Conservation (phyloP, 1,140 invertebrate species). For the Drosophila eugracilis region DNA sequence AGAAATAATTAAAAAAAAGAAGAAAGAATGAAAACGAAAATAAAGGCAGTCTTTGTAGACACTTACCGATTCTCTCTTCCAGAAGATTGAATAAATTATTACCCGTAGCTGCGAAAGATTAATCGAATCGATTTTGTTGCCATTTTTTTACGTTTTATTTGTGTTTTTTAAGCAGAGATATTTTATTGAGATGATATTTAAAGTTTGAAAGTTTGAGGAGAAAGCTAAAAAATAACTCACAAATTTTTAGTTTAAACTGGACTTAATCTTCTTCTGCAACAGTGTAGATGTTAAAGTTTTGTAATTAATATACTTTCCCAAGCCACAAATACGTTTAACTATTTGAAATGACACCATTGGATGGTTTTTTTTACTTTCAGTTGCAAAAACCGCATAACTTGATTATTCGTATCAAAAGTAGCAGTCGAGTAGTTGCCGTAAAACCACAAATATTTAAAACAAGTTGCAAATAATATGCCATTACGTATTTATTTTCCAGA, state of each 20-base stretch:
- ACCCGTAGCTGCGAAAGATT: not conserved
- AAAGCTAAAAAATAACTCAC: too few relatives aligned
- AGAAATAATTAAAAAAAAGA: slow-evolving; percentile 73
- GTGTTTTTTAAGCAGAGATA: too few relatives aligned
- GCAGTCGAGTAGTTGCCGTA: not conserved
- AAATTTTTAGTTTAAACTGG: too few relatives aligned
- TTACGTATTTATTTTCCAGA: slow-evolving; percentile 1
- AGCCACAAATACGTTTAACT: not conserved
- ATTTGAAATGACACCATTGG: not conserved
- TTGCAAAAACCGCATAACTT: slow-evolving; percentile 3
- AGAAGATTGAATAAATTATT: slow-evolving; percentile 17
- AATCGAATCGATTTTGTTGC: too few relatives aligned
- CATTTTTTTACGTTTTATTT: too few relatives aligned
- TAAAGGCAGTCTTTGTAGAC: slow-evolving; percentile 16
- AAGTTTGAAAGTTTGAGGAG: too few relatives aligned
- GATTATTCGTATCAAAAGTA: not conserved
- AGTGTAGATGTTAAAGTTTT: not conserved
- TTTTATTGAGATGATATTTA: too few relatives aligned
- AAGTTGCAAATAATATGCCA: not conserved
- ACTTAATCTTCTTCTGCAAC: too few relatives aligned
- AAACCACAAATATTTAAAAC: not conserved
- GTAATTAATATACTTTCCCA: not conserved
- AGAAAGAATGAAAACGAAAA: slow-evolving; percentile 65
- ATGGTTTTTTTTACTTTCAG: too few relatives aligned
- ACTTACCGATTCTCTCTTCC: not conserved